A percentile compares a stretch with the other conserved stretches of the same genome.
Evolutionary conservation across 2,113 vertebrate species (phyloP).

Genomic region (mouse (Mus musculus)): GRCm39 chr1:61912001-61912500

Average conservation of each 20-base stretch:
- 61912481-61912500: not conserved
- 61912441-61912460: not conserved
- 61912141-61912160: conserved; percentile 5
- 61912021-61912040: not conserved
- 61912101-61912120: not conserved
- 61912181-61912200: not conserved
- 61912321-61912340: not conserved
- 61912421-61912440: not conserved
- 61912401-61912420: not conserved
- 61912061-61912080: conserved; percentile 2
- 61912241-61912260: not conserved
- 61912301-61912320: not conserved
- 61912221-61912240: not conserved
- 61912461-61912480: not conserved
- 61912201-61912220: not conserved
- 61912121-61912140: not conserved
- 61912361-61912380: not conserved
- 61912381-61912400: not conserved
- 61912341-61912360: not conserved
- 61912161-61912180: not conserved
- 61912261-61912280: not conserved
- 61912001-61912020: not conserved
- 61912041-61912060: not conserved
- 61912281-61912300: not conserved
- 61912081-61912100: not conserved